Percentiles rank a stretch among this genome's conserved stretches.
phyloP scores from a whole-genome alignment of 1,140 invertebrate species.

The Diploscapter pachys region DNA sequence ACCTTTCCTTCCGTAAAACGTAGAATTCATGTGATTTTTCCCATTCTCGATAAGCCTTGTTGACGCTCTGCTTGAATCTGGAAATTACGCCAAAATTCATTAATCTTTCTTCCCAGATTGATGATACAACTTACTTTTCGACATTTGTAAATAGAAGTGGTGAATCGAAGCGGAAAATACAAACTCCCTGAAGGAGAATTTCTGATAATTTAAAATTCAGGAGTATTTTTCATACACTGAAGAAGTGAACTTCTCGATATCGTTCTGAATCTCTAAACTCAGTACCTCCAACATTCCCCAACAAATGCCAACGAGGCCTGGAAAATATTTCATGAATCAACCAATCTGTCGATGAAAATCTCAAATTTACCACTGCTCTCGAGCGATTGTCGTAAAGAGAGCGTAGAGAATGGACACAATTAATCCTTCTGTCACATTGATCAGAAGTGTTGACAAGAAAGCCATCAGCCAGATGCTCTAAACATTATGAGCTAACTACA shows the following conservation, averaged over 20 bases:
- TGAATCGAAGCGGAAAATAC: slow-evolving; percentile 57
- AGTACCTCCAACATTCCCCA: slow-evolving; percentile 52
- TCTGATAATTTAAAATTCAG: slow-evolving; percentile 11
- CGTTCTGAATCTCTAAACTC: slow-evolving; percentile 55
- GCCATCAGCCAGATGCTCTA: slow-evolving; percentile 56
- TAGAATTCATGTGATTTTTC: slow-evolving; percentile 34
- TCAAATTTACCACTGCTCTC: slow-evolving; percentile 37
- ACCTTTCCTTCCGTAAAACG: slow-evolving; percentile 23
- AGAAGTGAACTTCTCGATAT: slow-evolving; percentile 44
- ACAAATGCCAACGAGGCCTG: slow-evolving; percentile 55
- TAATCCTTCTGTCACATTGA: slow-evolving; percentile 46
- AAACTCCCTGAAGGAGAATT: slow-evolving; percentile 46
- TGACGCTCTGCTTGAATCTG: slow-evolving; percentile 49
- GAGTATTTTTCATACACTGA: slow-evolving; percentile 31
- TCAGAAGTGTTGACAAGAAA: slow-evolving; percentile 47
- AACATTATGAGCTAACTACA: slow-evolving; percentile 13
- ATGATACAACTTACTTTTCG: slow-evolving; percentile 28
- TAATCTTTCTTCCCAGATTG: too few relatives aligned
- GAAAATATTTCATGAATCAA: background rate
- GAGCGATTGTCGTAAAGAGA: slow-evolving; percentile 51
- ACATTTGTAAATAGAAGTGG: slow-evolving; percentile 58
- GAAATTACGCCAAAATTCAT: background rate
- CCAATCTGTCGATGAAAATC: background rate
- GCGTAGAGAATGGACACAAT: slow-evolving; percentile 49
- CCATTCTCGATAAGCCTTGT: slow-evolving; percentile 44